Base-by-base conservation (phyloP, 2,797 vertebrate genomes). In the Salmo trutta region DNA sequence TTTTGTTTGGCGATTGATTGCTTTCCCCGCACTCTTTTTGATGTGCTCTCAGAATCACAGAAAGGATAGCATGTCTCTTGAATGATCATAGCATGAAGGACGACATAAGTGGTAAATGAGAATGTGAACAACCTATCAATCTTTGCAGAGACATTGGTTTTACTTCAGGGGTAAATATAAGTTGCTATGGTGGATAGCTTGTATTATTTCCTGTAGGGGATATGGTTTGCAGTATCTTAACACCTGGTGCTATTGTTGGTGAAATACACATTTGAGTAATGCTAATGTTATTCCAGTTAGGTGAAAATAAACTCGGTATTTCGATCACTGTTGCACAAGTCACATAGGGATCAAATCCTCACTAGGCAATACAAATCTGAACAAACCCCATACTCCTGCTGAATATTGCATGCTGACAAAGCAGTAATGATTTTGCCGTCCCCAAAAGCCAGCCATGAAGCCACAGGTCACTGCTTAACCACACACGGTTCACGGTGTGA, bases 381-480 rank as follows among this genome's bases (percentile, higher is more conserved):
- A 80, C 81, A 79, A 86, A 89, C 82, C 87, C 81, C 79, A 24
- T 79, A 31, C 78, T 75, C 86, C 80, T 83, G 82, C 91, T 81
- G 85, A 85, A 90, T 85, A 77, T 82, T 87, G 90, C 90, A 91
- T 88, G 92, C 91, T 92, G 93, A 93, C 91, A 85, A 90, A 88
- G 91, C 91, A 91, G 86, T 93, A 93, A 94, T 93, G 92, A 93
- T 91, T 89, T 77, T 81, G 79, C 85, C 88, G 86, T 90, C 87
- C 53, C 88, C 81, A 82, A 82, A 90, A 82, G 83, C 83, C 81
- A 79, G 47, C 83, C 68, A 27, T 64, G 14, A 74, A 91, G 91
- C 89, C 91, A 91, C 92, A 92, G 93, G 94, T 94, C 93, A 92
- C 89, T 70, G 91, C 91, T 93, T 91, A 93, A 92, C 89, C 91